Evolutionary conservation across 2,888 invertebrate genomes (phyloP), one percentile per base, ranked within the genome.

Genomic region (Apomyelois bistriatella): DNA sequence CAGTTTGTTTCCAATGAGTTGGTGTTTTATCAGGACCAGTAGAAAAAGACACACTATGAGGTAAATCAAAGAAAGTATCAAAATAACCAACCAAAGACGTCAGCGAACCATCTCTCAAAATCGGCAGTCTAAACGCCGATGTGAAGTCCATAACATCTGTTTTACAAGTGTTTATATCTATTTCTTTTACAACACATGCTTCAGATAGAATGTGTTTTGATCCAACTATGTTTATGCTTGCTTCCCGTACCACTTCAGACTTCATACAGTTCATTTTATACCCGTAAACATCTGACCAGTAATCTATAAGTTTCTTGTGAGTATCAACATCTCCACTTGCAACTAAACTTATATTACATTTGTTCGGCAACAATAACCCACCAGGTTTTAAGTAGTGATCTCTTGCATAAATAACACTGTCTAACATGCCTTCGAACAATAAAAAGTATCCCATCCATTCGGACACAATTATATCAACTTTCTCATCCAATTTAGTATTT

Each of bases 381-480:
- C 92, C 94, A 28, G 93, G 91, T 52, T 92, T 93, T 6, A 99
- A 91, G 78, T 94, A 95, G 64, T 94, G 93, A 67, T 98, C 95
- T 68, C 98, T 92, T 0, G 97, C 97, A 79, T 95, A 95, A 59
- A 99, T 93, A 9, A 99, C 95, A 74, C 97, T 97, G 74, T 98
- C 98, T 55, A 99, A 79, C 99, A 99, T 99, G 42, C 97, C 98
- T 89, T 99, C 99, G 80, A 97, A 99, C 1, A 99, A 85, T 38
- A 99, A 90, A 78, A 99, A 98, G 79, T 99, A 99, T 0, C 99
- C 99, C 99, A 99, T 99, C 98, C 98, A 99, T 81, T 99, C 99
- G 0, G 98, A 98, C 2, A 99, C 94, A 62, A 99, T 97, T 4
- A 98, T 93, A 79, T 99, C 98, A 36, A 96, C 95, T 81, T 95